Conservation (phyloP, 2,888 invertebrate species). For the Leptura quadrifasciata region DNA sequence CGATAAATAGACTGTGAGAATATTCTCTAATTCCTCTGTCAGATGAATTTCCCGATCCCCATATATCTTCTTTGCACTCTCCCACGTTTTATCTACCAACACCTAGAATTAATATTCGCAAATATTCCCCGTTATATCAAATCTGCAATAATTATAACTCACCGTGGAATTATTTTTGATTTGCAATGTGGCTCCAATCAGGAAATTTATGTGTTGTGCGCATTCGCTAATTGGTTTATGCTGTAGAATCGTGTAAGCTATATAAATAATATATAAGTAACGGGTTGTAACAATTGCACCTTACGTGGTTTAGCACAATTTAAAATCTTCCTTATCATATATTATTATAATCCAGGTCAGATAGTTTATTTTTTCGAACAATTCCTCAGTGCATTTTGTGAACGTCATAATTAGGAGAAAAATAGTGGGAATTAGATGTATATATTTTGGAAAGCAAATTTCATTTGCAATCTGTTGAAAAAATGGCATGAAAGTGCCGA, state of each 20-base stretch:
- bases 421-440: no score
- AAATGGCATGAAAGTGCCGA: no score
- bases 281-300: no score
- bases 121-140: neutral
- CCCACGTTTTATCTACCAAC: constrained; percentile 7
- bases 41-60: neutral
- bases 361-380: no score
- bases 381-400: no score
- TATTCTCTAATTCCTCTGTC: neutral
- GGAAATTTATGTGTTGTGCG: constrained; percentile 4
- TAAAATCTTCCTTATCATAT: no score
- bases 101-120: constrained; percentile 4
- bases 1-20: neutral
- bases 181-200: neutral
- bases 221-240: neutral
- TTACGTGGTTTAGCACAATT: no score
- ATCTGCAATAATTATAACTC: constrained; percentile 2
- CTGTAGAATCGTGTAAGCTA: neutral
- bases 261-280: neutral
- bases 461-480: no score
- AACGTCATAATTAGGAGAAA: no score
- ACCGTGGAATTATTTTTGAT: neutral
- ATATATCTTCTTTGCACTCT: neutral
- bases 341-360: no score
- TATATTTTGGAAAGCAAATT: no score